These are phyloP conservation scores for Drosophila affinis DNA, from an alignment of 2,888 invertebrate species.

Conservation along the genomic window DNA sequence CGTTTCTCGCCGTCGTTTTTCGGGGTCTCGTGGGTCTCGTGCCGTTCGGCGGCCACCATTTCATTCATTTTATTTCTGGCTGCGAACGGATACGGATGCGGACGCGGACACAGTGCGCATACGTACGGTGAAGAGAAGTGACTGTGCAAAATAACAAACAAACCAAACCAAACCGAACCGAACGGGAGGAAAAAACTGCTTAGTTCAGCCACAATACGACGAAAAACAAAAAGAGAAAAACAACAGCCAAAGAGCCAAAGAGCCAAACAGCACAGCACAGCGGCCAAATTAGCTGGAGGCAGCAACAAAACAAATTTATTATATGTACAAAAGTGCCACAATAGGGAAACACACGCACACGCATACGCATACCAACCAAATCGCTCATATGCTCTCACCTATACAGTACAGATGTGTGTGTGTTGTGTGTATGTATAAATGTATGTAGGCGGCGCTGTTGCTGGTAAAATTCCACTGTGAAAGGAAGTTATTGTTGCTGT, in stretches of 20 bases:
- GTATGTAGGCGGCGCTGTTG: constrained; percentile 29
- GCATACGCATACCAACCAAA: constrained; percentile 16
- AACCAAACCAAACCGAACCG: no score
- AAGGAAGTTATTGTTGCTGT: constrained; percentile 67
- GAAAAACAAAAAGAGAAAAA: constrained; percentile 48
- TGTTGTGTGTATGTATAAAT: constrained; percentile 40
- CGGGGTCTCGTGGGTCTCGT: constrained; percentile 52
- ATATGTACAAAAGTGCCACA: constrained; percentile 35
- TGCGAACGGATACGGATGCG: constrained; percentile 75
- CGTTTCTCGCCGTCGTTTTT: constrained; percentile 19
- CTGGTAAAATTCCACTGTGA: constrained; percentile 78
- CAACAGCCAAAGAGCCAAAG: constrained; percentile 38
- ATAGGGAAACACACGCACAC: constrained; percentile 45
- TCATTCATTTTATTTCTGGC: constrained; percentile 82
- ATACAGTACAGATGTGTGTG: constrained; percentile 23
- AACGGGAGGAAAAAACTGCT: constrained; percentile 28
- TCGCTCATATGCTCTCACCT: constrained; percentile 20
- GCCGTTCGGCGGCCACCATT: constrained; percentile 67
- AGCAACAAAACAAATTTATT: constrained; percentile 62
- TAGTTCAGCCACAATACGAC: constrained; percentile 30
- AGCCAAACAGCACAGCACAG: constrained; percentile 44
- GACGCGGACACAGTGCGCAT: constrained; percentile 9
- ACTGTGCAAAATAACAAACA: constrained; percentile 51
- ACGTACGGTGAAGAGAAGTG: constrained; percentile 59
- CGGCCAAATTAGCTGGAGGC: constrained; percentile 46